Conservation (phyloP, 2,113 vertebrate genomes). For the Emydura subglobosa region DNA sequence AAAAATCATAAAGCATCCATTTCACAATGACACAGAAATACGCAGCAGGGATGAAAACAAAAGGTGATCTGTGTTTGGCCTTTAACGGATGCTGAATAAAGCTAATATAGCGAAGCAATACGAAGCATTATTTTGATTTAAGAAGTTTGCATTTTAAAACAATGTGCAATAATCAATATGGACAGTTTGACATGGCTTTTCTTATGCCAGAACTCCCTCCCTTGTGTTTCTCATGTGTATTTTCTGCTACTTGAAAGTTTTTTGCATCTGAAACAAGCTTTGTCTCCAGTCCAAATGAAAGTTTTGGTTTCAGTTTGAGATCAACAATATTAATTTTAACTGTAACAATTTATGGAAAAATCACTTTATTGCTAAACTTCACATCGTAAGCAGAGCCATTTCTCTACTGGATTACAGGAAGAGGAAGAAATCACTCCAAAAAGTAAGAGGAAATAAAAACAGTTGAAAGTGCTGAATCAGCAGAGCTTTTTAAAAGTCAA, state of each 20-base stretch:
- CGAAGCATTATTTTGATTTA: constrained; percentile 13
- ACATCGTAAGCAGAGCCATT: constrained; percentile 61
- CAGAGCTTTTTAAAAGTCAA: constrained; percentile 36
- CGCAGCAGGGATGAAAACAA: constrained; percentile 73
- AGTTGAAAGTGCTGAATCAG: constrained; percentile 44
- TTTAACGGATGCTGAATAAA: constrained; percentile 73
- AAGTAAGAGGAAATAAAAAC: constrained; percentile 63
- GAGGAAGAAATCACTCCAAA: constrained; percentile 65
- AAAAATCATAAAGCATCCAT: constrained; percentile 77
- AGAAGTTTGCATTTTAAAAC: constrained; percentile 31
- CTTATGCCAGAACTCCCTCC: constrained; percentile 56
- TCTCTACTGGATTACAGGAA: constrained; percentile 44
- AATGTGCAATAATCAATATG: neutral
- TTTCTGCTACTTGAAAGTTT: constrained; percentile 49
- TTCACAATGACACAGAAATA: constrained; percentile 75
- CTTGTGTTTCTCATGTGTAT: constrained; percentile 33
- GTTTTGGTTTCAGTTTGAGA: constrained; percentile 57
- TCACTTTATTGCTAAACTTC: constrained; percentile 64
- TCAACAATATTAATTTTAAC: constrained; percentile 48
- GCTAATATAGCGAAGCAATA: constrained; percentile 54
- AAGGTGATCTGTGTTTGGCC: constrained; percentile 78
- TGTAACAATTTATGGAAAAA: constrained; percentile 49
- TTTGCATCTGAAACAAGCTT: constrained; percentile 59
- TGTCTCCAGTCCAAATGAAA: constrained; percentile 68
- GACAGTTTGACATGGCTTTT: constrained; percentile 41